Evolutionary conservation across 2,797 vertebrate species (phyloP), one percentile per base, ranked within the genome.

Genomic region (Peromyscus aztecus): DNA sequence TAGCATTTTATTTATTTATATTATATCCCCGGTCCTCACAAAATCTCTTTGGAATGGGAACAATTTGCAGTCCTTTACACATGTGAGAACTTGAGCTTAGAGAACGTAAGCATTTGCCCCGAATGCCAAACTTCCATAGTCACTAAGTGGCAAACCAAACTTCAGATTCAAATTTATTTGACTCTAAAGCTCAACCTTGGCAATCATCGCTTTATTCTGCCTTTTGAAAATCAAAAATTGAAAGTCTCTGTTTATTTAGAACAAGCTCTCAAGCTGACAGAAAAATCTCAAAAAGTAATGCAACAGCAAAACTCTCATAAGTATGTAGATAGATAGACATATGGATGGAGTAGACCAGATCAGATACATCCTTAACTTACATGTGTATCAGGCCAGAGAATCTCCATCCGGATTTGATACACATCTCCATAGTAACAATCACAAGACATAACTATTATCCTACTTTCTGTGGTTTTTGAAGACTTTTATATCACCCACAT

Each of bases 131-230:
- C 8, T 14, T 23, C 4, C 7, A n/a, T 10, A 49, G 21, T 23
- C 63, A 92, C 55, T 75, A 73, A 95, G 17, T 65, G 16, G 21
- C 23, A 88, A 97, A 89, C 1, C 7, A 65, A 69, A 95, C 67
- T 81, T 93, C 90, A 59, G 83, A 94, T 93, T 90, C 40, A 85
- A 91, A 7, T n/a, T 71, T 90, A 12, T 73, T n/a, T 90, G 71
- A 94, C n/a, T 81, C 40, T 21, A 61, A 88, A 95, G 21, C 21
- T 88, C 75, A 89, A 78, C 19, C 4, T 65, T 90, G 24, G 46
- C 29, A 65, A 73, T 90, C 27, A 13, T 4, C 84, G 8, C 24
- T 4, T 27, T 80, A 77, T 63, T 71, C 43, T 80, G 24, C 6
- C 29, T 93, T 75, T 55, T 65, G 31, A 57, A 78, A 76, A 75